phyloP scores from a whole-genome alignment of 2,888 invertebrate species.

The Cerastis leucographa region DNA sequence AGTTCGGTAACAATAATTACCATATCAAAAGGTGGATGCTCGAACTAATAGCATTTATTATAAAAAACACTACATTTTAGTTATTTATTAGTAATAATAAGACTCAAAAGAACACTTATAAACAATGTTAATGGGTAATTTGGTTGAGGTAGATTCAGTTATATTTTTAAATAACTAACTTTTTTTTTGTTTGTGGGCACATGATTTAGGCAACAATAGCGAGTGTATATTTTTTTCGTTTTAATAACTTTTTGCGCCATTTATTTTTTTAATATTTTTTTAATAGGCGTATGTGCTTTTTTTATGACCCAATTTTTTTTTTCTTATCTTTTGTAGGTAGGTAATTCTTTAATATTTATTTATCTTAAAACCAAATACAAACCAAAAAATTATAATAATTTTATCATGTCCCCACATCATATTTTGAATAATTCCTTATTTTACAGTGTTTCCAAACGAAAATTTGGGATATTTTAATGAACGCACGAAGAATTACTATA shows the following conservation, averaged over 20 bases:
- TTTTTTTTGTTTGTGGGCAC: slow-evolving; percentile 70
- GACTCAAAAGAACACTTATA: slow-evolving; percentile 90
- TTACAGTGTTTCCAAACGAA: slow-evolving; percentile 67
- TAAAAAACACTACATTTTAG: slow-evolving; percentile 88
- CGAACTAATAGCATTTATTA: slow-evolving; percentile 87
- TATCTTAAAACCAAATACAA: slow-evolving; percentile 46
- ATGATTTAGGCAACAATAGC: slow-evolving; percentile 55
- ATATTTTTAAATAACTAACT: slow-evolving; percentile 79
- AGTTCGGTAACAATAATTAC: slow-evolving; percentile 89
- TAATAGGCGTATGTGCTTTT: slow-evolving; percentile 5
- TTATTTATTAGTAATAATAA: slow-evolving; percentile 87
- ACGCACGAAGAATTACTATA: slow-evolving; percentile 24
- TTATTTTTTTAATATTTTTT: too few species aligned
- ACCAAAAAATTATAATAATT: slow-evolving; percentile 35
- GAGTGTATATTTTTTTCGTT: slow-evolving; percentile 22
- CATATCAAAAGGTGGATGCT: slow-evolving; percentile 88
- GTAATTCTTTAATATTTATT: slow-evolving; percentile 37
- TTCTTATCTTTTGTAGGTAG: slow-evolving; percentile 1
- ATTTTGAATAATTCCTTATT: slow-evolving; percentile 73
- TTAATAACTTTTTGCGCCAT: neutral
- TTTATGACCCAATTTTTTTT: slow-evolving; percentile 17
- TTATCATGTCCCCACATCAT: slow-evolving; percentile 77
- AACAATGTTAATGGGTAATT: slow-evolving; percentile 89
- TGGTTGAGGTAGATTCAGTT: slow-evolving; percentile 90
- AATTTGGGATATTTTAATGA: slow-evolving; percentile 76